Base-by-base conservation (phyloP, 2,888 invertebrate genomes). In the Stenchaetothrips biformis region DNA sequence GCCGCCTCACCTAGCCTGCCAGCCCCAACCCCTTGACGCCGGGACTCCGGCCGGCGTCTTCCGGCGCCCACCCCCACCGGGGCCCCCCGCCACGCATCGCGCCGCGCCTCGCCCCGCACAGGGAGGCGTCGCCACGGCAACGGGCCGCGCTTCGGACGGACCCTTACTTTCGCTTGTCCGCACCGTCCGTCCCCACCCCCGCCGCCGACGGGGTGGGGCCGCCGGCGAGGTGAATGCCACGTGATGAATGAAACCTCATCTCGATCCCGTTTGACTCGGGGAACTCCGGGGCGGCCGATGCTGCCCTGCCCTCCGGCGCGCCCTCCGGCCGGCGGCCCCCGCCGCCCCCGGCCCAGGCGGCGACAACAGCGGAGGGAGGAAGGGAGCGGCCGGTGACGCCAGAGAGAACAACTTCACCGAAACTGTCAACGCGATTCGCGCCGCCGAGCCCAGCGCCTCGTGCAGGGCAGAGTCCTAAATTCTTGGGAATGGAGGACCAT, bases 31-130 rank as follows among this genome's bases (percentile, higher is more conserved):
- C 86, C 48, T 85, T 86, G 80, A 86, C 87, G 79, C 90, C 90
- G 83, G 87, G 80, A 86, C 87, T 79, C 90, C 90, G 83, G 87
- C 90, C 81, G 90, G 90, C 81, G 88, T 91, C 82, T 90, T 91
- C 85, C 88, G 89, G 16, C 91, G 90, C 77, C 88, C 88, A 88
- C 88, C 88, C 82, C 85, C 83, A n/a, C 81, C 84, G 16, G 62
- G 79, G 27, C 80, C 79, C 48, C 78, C 78, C 48, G 77, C 79
- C 25, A n/a, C n/a, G n/a, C n/a, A n/a, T n/a, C n/a, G 62, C 80
- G 49, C 79, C 80, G 18, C 59, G 62, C 21, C n/a, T n/a, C n/a
- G n/a, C n/a, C n/a, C 16, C 80, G 6, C 81, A 80, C 25, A 16
- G 53, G 53, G 53, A 53, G 59, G 11, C 59, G 59, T 59, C 2